These are phyloP conservation scores for Ephestia elutella DNA, from an alignment of 1,140 invertebrate genomes.

Conservation along the genomic window DNA sequence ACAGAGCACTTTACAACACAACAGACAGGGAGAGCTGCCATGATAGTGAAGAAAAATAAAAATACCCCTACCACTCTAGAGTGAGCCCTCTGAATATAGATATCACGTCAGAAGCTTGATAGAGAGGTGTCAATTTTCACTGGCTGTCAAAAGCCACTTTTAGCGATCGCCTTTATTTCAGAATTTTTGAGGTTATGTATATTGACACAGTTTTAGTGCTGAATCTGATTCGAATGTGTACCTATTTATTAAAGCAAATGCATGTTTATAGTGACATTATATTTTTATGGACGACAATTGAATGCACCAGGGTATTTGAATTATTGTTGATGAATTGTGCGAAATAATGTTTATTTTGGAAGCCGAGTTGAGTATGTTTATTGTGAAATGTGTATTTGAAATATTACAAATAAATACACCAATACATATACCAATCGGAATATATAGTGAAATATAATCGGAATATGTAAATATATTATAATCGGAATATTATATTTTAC, in stretches of 20 bases:
- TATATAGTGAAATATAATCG: too few relatives aligned
- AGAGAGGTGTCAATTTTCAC: constrained; percentile 18
- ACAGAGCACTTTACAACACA: constrained; percentile 15
- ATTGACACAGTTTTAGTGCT: constrained; percentile 36
- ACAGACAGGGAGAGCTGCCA: background rate
- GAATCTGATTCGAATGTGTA: constrained; percentile 6
- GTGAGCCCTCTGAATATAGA: constrained; percentile 19
- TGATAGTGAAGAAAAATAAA: constrained; percentile 40
- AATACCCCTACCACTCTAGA: constrained; percentile 30
- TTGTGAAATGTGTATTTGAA: too few relatives aligned
- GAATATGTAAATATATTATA: too few relatives aligned
- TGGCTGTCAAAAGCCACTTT: constrained; percentile 34
- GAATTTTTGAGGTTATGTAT: constrained; percentile 30
- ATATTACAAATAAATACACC: too few relatives aligned
- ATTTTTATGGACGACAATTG: background rate
- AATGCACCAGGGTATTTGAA: background rate
- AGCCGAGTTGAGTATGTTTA: too few relatives aligned
- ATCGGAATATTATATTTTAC: too few relatives aligned
- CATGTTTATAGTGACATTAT: background rate
- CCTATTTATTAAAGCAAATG: background rate
- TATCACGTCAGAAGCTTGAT: background rate
- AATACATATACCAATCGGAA: too few relatives aligned
- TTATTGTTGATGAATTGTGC: too few relatives aligned
- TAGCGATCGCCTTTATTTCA: constrained; percentile 41
- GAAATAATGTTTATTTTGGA: too few relatives aligned